Percentiles rank a stretch among this genome's conserved stretches.
These are phyloP conservation scores for Halictus quadricinctus DNA, from an alignment of 2,888 invertebrate genomes.

Conservation along the genomic window DNA sequence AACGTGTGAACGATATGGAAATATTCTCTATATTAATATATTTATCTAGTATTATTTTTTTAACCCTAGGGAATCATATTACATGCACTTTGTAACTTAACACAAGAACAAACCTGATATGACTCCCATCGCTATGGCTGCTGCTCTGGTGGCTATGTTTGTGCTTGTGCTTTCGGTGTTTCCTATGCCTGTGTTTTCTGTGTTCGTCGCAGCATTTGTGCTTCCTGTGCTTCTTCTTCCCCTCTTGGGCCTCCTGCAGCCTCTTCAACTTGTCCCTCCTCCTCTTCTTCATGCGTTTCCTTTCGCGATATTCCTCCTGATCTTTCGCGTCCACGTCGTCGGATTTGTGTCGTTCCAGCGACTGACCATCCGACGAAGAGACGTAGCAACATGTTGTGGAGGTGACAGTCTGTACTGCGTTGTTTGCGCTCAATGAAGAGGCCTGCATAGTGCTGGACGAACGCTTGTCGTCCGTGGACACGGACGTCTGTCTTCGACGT, in stretches of 20 bases:
- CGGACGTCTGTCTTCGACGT: conserved; percentile 88
- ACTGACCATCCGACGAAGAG: conserved; percentile 59
- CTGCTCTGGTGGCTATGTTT: conserved; percentile 91
- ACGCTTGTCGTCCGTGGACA: conserved; percentile 85
- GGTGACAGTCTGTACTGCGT: conserved; percentile 44
- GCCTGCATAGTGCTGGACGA: conserved; percentile 56
- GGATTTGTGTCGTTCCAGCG: conserved; percentile 63
- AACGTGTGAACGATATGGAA: neutral
- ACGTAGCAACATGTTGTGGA: conserved; percentile 56
- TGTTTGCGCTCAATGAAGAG: conserved; percentile 49
- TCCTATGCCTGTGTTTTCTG: conserved; percentile 85
- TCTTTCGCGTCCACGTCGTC: conserved; percentile 78
- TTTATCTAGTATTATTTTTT: too few species aligned
- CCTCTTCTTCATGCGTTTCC: conserved; percentile 88
- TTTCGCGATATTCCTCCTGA: conserved; percentile 84
- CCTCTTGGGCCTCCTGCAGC: conserved; percentile 79
- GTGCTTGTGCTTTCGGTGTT: conserved; percentile 89
- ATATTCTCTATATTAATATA: too few species aligned
- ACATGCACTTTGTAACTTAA: neutral
- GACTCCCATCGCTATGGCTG: conserved; percentile 88
- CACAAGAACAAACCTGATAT: conserved; percentile 75
- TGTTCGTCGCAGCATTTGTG: conserved; percentile 88
- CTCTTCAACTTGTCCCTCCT: conserved; percentile 86
- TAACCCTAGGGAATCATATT: neutral
- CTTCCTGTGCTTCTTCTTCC: conserved; percentile 87